phyloP scores from a whole-genome alignment of 2,113 vertebrate species.

The Syrmaticus mikado region DNA sequence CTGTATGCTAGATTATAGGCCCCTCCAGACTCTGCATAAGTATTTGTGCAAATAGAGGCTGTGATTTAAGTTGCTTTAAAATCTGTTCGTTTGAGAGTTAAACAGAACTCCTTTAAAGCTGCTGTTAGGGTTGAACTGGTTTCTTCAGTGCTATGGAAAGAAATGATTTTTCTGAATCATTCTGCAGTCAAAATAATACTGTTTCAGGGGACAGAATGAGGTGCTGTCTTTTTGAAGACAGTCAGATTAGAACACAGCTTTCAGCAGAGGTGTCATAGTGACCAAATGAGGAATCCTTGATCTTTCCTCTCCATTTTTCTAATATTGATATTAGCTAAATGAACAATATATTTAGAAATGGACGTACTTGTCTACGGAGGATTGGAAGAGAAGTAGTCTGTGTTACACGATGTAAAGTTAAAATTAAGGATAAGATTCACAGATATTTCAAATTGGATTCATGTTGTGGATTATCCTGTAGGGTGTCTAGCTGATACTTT shows the following conservation, averaged over 20 bases:
- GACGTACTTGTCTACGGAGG: not conserved
- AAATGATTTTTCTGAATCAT: not conserved
- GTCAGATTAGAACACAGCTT: not conserved
- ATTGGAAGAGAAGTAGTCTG: not conserved
- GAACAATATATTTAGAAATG: not conserved
- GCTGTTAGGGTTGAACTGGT: not conserved
- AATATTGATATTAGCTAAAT: not conserved
- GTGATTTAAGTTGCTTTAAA: slow-evolving; percentile 25
- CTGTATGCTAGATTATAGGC: slow-evolving; percentile 37
- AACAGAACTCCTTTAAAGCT: not conserved
- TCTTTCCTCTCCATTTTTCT: not conserved
- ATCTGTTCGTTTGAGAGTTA: slow-evolving; percentile 1
- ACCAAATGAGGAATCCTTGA: not conserved
- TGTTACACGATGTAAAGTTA: not conserved
- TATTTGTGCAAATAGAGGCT: slow-evolving; percentile 27
- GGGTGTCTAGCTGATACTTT: not conserved
- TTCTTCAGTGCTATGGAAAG: not conserved
- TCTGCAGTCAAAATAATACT: not conserved
- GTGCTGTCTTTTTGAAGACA: not conserved
- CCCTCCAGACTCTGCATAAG: slow-evolving; percentile 22
- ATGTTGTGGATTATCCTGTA: not conserved
- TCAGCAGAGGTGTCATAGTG: not conserved
- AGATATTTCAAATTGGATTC: not conserved
- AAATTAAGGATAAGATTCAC: not conserved
- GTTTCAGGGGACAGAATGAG: not conserved